Evolutionary conservation across 2,797 vertebrate species (phyloP).

Genomic region (Rhincodon typus): DNA sequence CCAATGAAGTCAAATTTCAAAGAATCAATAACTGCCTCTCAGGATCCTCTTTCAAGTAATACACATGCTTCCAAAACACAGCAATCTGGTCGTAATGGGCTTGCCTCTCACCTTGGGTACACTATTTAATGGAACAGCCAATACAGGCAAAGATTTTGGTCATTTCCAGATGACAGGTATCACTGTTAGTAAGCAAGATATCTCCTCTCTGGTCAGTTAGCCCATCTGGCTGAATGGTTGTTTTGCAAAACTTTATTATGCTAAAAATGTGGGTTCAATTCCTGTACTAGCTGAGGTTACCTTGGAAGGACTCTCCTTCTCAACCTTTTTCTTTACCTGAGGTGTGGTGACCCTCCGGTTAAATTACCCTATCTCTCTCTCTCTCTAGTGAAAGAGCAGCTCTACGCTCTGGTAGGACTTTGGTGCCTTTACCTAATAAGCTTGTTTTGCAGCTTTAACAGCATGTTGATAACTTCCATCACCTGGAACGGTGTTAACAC

Average conservation of each 20-base stretch:
- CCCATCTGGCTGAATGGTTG: too few species aligned
- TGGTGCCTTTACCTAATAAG: background rate
- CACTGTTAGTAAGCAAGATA: background rate
- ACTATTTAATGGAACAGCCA: background rate
- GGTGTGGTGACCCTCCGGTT: too few species aligned
- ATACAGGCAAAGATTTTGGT: background rate
- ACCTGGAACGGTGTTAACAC: background rate
- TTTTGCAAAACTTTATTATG: too few species aligned
- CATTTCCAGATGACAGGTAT: background rate
- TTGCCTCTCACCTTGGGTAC: background rate
- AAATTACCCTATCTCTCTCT: too few species aligned
- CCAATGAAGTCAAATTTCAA: background rate
- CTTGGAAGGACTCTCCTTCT: too few species aligned
- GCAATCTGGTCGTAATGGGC: background rate
- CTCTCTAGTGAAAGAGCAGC: too few species aligned
- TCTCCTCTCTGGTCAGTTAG: too few species aligned
- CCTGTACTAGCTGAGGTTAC: too few species aligned
- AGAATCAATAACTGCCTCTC: background rate
- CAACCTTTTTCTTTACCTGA: too few species aligned
- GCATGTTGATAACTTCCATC: background rate
- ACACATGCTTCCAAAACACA: background rate
- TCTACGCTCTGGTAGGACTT: too few species aligned
- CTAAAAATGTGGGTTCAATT: too few species aligned
- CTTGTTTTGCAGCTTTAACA: background rate
- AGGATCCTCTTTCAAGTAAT: background rate